Conservation (phyloP, 2,113 vertebrate genomes). For the Notechis scutatus region DNA sequence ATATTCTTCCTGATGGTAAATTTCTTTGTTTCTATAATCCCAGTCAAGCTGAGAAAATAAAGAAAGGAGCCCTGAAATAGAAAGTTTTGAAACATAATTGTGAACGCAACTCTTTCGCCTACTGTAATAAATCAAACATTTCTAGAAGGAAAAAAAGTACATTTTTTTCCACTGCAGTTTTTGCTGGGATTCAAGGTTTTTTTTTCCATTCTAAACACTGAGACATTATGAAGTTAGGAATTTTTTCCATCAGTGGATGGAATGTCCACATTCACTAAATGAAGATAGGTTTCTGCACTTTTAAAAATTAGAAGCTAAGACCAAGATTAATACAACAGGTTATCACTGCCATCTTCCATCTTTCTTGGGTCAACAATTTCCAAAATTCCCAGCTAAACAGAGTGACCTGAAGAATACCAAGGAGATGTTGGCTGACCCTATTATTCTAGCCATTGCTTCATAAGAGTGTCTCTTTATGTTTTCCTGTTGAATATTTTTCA, state of each 20-base stretch:
- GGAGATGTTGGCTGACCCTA: not conserved
- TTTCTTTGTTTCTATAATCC: not conserved
- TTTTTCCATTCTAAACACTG: slow-evolving; percentile 45
- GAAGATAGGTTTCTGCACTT: not conserved
- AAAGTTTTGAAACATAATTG: not conserved
- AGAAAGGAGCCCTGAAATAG: not conserved
- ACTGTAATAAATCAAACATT: slow-evolving; percentile 27
- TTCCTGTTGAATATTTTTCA: not conserved
- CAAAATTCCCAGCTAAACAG: not conserved
- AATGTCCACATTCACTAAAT: not conserved
- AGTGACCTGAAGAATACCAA: not conserved
- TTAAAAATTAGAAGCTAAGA: slow-evolving; percentile 12
- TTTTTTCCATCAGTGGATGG: slow-evolving; percentile 31
- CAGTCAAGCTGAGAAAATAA: slow-evolving; percentile 24
- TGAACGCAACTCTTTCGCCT: not conserved
- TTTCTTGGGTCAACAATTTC: not conserved
- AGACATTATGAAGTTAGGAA: slow-evolving; percentile 30
- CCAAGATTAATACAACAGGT: not conserved
- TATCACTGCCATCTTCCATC: not conserved
- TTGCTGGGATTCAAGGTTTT: slow-evolving; percentile 41
- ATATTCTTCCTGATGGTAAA: not conserved
- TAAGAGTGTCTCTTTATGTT: slow-evolving; percentile 14
- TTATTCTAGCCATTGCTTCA: not conserved
- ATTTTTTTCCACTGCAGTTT: slow-evolving; percentile 45
- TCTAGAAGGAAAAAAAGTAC: slow-evolving; percentile 39